These are phyloP conservation scores for Neostethus bicornis DNA, from an alignment of 2,797 vertebrate genomes.

Conservation along the genomic window DNA sequence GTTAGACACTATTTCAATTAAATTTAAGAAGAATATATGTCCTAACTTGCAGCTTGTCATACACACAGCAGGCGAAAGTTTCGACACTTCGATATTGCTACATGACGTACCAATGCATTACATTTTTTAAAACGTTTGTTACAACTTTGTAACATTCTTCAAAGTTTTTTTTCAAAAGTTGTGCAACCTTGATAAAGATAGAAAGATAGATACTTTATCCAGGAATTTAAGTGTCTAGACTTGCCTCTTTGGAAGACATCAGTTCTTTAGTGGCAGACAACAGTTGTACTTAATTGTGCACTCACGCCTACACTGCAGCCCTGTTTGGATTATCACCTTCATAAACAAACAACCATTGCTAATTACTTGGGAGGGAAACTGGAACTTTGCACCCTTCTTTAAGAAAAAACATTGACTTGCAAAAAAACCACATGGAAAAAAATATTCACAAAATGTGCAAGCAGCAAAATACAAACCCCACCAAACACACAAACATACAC, in stretches of 20 bases:
- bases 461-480: conserved; percentile 43
- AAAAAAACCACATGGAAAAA: conserved; percentile 55
- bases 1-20: no score
- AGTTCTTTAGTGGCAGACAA: not conserved
- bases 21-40: no score
- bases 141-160: no score
- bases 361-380: conserved; percentile 58
- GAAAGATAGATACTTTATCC: no score
- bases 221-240: no score
- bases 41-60: no score
- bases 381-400: conserved; percentile 51
- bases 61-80: no score
- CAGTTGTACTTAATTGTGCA: conserved; percentile 33
- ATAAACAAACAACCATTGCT: conserved; percentile 49
- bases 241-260: not conserved
- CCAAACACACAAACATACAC: conserved; percentile 26
- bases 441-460: conserved; percentile 55
- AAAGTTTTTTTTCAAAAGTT: no score
- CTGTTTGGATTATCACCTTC: conserved; percentile 56
- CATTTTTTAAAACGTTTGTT: no score
- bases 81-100: no score
- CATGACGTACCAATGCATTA: no score
- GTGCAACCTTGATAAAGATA: no score
- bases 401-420: conserved; percentile 29
- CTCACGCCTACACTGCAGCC: conserved; percentile 48